Evolutionary conservation across 1,140 invertebrate species (phyloP), one percentile per base, ranked within the genome.

Genomic region (Drosophila willistoni): DNA sequence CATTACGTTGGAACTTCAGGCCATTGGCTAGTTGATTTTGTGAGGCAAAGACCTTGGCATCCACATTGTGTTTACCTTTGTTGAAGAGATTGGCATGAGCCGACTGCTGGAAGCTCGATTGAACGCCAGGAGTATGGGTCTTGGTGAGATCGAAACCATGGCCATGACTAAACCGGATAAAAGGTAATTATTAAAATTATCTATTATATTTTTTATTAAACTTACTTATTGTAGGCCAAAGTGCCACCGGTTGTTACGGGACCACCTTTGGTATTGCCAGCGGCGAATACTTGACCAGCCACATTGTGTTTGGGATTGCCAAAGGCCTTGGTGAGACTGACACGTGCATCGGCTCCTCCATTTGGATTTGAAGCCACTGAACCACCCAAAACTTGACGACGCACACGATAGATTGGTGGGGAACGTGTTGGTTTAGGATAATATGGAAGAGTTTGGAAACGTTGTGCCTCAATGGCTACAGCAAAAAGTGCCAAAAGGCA

Each of bases 191-290:
- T 42, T 9, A 14, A 17, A 14, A 3, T 13, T 7, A 14, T 1
- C 9, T 19, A 9, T 29, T 39, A 2, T 3, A 3, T 10, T 34
- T 2, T n/a, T 19, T 0, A 3, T 17, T 10, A 10, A 2, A 79
- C 87, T 90, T 13, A 91, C 90, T 91, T 91, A 44, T 91, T 91
- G 33, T 91, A 91, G 36, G 81, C 81, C 47, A 91, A n/a, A 7
- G 71, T 62, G 10, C 90, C 90, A 2, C 90, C 90, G 7, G 85
- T 77, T 36, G 90, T 83, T 0, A 91, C 70, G 0, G 83, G 90
- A 7, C 84, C 84, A 0, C 73, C 64, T 17, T 75, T 64, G 0
- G 90, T 91, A 63, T 91, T 91, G 56, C 90, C 90, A 0, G 90
- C 90, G 0, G 90, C 90, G 33, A 91, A 91, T 1, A 79, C 76